Conservation (phyloP, 2,113 vertebrate species). For the Chelonoidis abingdonii region DNA sequence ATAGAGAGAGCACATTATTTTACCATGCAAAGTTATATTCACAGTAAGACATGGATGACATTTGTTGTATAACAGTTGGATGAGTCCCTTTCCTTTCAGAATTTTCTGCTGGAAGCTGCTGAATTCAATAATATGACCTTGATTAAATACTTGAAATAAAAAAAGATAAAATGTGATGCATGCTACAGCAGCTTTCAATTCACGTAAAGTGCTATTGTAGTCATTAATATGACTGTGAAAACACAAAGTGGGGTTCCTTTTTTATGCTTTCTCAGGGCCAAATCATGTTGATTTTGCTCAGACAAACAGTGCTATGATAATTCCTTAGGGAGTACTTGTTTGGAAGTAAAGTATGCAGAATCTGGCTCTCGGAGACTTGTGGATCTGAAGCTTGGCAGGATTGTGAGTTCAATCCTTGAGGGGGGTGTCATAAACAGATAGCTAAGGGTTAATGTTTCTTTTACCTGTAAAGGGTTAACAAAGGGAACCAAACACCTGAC, state of each 20-base stretch:
- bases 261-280: not conserved
- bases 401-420: too few relatives aligned
- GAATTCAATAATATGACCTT: not conserved
- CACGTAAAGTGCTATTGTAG: not conserved
- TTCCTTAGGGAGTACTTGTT: not conserved
- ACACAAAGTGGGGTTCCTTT: not conserved
- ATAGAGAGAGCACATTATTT: not conserved
- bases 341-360: not conserved
- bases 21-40: not conserved
- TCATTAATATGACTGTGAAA: not conserved
- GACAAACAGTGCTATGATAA: not conserved
- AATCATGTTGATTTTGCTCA: not conserved
- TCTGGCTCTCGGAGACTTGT: not conserved
- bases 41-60: not conserved
- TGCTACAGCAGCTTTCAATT: not conserved
- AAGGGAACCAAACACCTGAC: too few relatives aligned
- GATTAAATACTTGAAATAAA: not conserved
- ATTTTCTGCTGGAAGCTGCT: not conserved
- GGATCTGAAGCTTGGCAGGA: not conserved
- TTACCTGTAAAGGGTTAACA: too few relatives aligned
- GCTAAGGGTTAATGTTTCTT: too few relatives aligned
- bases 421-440: too few relatives aligned
- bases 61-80: not conserved
- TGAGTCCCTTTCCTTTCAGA: not conserved
- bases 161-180: not conserved